Base-by-base conservation (phyloP, 2,797 vertebrate genomes). In the Dicrostonyx torquatus region DNA sequence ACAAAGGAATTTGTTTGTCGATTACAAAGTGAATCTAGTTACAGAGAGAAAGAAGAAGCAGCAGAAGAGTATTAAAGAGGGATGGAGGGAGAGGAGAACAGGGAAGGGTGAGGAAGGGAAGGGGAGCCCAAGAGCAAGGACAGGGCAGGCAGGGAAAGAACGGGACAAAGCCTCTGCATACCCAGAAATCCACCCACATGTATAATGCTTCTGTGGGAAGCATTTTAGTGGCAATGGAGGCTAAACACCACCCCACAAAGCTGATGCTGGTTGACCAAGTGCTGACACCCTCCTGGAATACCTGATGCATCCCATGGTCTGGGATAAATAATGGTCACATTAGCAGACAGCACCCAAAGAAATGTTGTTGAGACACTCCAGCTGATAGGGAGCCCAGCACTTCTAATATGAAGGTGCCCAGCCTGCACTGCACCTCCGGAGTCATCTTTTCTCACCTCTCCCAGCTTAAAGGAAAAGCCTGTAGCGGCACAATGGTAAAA, bases 291-390 rank as follows among this genome's bases (percentile, higher is more conserved):
- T 79, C 75, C 0, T 26, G 1, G 13, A 86, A 91, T n/a, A 79
- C 0, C 40, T 73, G 12, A 73, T 80, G 80, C n/a, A 77, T 83
- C 87, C 83, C 83, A 48, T 80, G 17, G 80, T 64, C 73, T 89
- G n/a, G 50, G 45, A 76, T 86, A 83, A 92, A 89, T 50, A 96
- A 77, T 29, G 90, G 75, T 43, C n/a, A 84, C 76, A 84, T 53
- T 40, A 94, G 64, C 84, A 89, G 79, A 53, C 26, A 90, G 60
- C 15, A 18, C 22, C 79, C 53, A 73, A 58, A 91, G 22, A 91
- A 92, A 91, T n/a, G 75, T 2, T 48, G 5, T 12, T 50, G 37
- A 92, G 40, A 93, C 50, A 75, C 10, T 91, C 29, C 24, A 58
- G 31, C 31, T 75, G 29, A 40, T 40, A 82, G 31, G 12, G 80